Evolutionary conservation across 2,888 invertebrate species (phyloP).

Genomic region (Folsomia candida): DNA sequence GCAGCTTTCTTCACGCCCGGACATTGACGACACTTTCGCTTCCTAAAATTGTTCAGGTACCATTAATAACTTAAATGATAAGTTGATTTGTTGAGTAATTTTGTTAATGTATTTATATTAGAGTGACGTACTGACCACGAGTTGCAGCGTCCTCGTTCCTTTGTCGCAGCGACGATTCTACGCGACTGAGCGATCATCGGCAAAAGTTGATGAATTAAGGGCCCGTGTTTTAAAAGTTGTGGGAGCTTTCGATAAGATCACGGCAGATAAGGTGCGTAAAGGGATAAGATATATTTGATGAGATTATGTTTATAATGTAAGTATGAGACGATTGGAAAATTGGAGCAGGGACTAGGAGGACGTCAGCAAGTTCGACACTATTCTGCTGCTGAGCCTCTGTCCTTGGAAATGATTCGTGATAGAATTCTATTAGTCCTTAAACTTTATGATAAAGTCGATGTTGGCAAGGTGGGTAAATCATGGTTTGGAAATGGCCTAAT

Average conservation of each 20-base stretch:
- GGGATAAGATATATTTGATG: background rate
- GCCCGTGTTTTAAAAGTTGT: constrained; percentile 84
- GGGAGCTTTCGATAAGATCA: constrained; percentile 83
- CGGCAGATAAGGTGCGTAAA: constrained; percentile 72
- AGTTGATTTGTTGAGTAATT: no score
- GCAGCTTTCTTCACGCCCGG: background rate
- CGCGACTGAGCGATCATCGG: background rate
- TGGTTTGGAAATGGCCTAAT: constrained; percentile 1
- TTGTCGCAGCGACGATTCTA: background rate
- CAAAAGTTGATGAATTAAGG: constrained; percentile 64
- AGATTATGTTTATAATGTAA: background rate
- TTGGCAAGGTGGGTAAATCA: constrained; percentile 70
- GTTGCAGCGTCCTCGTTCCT: background rate
- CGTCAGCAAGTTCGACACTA: constrained; percentile 38
- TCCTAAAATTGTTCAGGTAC: background rate
- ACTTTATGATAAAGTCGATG: constrained; percentile 95
- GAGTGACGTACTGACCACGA: background rate
- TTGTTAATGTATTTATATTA: background rate
- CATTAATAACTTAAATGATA: background rate
- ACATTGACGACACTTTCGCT: background rate
- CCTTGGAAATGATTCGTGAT: constrained; percentile 77
- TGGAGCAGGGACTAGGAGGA: constrained; percentile 24
- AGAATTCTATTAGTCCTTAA: constrained; percentile 92
- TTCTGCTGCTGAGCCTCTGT: constrained; percentile 56
- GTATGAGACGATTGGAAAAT: constrained; percentile 14